A percentile compares a stretch with the other conserved stretches of the same genome.
Evolutionary conservation across 2,888 invertebrate species (phyloP).

Genomic region (Clistopyga incitator): DNA sequence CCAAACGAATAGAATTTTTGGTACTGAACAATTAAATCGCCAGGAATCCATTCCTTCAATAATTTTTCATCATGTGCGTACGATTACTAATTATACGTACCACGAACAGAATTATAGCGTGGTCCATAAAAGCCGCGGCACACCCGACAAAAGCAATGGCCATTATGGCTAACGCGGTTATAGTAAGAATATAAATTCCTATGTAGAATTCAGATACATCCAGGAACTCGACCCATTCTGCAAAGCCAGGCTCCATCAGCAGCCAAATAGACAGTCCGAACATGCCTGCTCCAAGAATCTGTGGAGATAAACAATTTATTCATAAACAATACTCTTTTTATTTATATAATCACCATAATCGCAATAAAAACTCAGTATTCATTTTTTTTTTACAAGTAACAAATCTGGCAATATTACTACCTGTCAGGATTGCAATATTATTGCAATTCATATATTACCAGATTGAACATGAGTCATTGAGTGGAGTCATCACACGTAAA

Average conservation of each 20-base stretch:
- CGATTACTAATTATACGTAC: conserved; percentile 86
- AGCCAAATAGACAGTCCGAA: conserved; percentile 94
- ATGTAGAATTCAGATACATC: conserved; percentile 92
- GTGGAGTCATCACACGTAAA: background rate
- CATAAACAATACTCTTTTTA: background rate
- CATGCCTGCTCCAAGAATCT: conserved; percentile 92
- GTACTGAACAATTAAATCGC: too few relatives aligned
- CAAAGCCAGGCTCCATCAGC: conserved; percentile 92
- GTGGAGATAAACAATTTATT: conserved; percentile 78
- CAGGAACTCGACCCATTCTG: conserved; percentile 92
- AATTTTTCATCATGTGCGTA: background rate
- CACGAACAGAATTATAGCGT: conserved; percentile 87
- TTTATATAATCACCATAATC: background rate
- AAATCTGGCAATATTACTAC: background rate
- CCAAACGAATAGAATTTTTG: too few relatives aligned
- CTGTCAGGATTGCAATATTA: background rate
- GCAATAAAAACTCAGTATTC: background rate
- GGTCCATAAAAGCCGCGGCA: conserved; percentile 92
- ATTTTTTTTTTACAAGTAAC: background rate
- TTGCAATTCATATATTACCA: background rate
- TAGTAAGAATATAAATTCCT: conserved; percentile 93
- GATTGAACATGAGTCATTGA: conserved; percentile 32
- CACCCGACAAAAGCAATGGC: conserved; percentile 93
- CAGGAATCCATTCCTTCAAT: too few relatives aligned
- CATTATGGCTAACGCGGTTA: conserved; percentile 90